A percentile compares a stretch with the other conserved stretches of the same genome.
Evolutionary conservation across 2,888 invertebrate genomes (phyloP).

Genomic region (Drosophila prolongata): DNA sequence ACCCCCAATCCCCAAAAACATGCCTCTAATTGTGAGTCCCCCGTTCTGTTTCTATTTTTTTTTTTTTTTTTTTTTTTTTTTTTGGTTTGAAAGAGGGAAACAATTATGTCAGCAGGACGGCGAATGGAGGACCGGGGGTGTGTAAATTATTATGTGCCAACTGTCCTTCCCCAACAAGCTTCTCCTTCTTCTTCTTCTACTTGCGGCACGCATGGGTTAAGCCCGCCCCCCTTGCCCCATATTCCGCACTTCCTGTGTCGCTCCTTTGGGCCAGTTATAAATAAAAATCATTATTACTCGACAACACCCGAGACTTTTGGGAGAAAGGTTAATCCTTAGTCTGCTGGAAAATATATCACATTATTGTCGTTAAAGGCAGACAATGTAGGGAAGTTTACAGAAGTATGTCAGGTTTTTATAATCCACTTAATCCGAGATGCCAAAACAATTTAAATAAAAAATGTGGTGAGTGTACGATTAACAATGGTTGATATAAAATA

Average conservation of each 20-base stretch:
- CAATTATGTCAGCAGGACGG: constrained; percentile 71
- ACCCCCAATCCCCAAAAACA: constrained; percentile 4
- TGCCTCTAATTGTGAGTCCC: constrained; percentile 25
- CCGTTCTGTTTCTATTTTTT: constrained; percentile 9
- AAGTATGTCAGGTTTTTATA: neutral
- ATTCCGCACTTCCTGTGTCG: too few species aligned
- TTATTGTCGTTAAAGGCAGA: too few species aligned
- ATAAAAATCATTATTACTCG: constrained; percentile 71
- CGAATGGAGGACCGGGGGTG: constrained; percentile 42
- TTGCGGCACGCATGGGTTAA: constrained; percentile 63
- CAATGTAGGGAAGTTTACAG: neutral
- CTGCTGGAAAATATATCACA: neutral
- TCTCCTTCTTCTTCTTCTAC: constrained; percentile 29
- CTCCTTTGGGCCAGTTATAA: constrained; percentile 58
- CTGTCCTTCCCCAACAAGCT: constrained; percentile 57
- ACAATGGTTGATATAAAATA: too few species aligned
- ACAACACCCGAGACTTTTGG: constrained; percentile 13
- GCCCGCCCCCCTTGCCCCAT: neutral
- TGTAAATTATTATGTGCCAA: constrained; percentile 75
- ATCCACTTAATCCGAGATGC: too few species aligned
- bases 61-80: neutral
- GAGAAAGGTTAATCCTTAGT: constrained; percentile 1
- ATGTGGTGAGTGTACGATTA: too few species aligned
- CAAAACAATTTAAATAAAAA: neutral
- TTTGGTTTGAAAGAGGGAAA: constrained; percentile 8